Conservation (phyloP, 2,113 vertebrate genomes). For the Tichodroma muraria region DNA sequence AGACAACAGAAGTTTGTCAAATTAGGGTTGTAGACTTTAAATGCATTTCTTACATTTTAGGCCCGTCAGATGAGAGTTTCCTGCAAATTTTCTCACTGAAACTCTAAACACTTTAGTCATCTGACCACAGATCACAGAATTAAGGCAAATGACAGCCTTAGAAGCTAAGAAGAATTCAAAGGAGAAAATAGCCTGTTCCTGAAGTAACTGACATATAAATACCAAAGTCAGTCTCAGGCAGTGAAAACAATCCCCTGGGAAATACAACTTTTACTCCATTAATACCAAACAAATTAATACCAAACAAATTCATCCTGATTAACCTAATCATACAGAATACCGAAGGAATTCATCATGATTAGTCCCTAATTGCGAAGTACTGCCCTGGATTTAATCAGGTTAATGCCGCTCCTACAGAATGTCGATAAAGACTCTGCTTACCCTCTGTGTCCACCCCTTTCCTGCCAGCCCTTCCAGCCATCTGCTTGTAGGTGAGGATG, state of each 20-base stretch:
- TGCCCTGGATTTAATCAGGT: slow-evolving; percentile 27
- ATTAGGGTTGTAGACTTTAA: not conserved
- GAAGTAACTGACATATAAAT: not conserved
- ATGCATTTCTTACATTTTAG: not conserved
- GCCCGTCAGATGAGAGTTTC: not conserved
- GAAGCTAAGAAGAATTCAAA: not conserved
- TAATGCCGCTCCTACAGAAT: not conserved
- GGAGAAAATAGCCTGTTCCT: not conserved
- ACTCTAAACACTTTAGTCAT: not conserved
- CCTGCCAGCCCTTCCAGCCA: slow-evolving; percentile 93
- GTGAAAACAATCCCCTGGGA: not conserved
- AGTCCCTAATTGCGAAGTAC: not conserved
- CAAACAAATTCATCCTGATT: slow-evolving; percentile 44
- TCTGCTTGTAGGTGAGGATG: slow-evolving; percentile 92
- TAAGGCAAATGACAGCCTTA: not conserved
- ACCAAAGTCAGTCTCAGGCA: not conserved
- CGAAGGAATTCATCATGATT: slow-evolving; percentile 22
- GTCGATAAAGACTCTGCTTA: slow-evolving; percentile 46
- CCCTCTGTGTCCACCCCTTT: slow-evolving; percentile 92
- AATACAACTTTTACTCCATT: slow-evolving; percentile 6
- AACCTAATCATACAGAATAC: slow-evolving; percentile 3
- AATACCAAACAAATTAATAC: slow-evolving; percentile 43
- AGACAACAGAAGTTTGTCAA: not conserved
- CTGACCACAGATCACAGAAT: not conserved
- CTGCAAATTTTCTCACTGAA: not conserved